phyloP scores from a whole-genome alignment of 2,113 vertebrate species.

The Gymnorhina tibicen region DNA sequence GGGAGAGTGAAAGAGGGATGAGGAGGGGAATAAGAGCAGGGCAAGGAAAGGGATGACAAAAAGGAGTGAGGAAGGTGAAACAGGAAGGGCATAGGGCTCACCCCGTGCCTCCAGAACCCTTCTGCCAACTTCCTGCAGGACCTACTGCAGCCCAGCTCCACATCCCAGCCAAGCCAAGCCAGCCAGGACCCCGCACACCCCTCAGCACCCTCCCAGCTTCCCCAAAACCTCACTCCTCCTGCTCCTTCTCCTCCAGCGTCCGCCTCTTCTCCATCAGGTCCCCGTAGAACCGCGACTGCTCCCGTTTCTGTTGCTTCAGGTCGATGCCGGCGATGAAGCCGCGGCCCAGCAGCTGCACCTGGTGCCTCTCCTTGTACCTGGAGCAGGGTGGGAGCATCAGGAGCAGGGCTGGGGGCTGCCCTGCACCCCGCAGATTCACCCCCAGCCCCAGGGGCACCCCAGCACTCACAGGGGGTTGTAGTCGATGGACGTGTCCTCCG shows the following conservation, averaged over 20 bases:
- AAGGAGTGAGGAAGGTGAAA: accelerated
- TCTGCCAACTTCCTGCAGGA: background rate
- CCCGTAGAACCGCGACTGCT: conserved; percentile 94
- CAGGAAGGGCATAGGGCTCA: background rate
- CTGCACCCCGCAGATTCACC: accelerated
- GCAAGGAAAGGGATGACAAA: accelerated
- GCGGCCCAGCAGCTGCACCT: conserved; percentile 91
- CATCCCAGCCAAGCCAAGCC: background rate
- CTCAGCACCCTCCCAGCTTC: background rate
- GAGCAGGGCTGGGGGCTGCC: background rate
- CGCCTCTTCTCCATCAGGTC: conserved; percentile 97
- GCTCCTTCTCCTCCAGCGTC: conserved; percentile 95
- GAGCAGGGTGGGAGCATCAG: background rate
- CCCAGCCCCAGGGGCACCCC: background rate
- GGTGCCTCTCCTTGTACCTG: conserved; percentile 96
- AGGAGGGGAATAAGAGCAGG: accelerated
- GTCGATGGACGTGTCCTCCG: conserved; percentile 93
- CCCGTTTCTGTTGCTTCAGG: conserved; percentile 95
- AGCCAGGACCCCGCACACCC: background rate
- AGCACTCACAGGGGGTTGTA: conserved; percentile 92
- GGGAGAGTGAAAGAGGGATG: too few relatives aligned
- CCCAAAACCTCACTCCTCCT: conserved; percentile 88
- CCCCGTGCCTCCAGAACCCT: background rate
- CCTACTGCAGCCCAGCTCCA: background rate
- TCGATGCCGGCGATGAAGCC: conserved; percentile 98